Evolutionary conservation across 2,888 invertebrate genomes (phyloP).

Genomic region (Metellina segmentata): DNA sequence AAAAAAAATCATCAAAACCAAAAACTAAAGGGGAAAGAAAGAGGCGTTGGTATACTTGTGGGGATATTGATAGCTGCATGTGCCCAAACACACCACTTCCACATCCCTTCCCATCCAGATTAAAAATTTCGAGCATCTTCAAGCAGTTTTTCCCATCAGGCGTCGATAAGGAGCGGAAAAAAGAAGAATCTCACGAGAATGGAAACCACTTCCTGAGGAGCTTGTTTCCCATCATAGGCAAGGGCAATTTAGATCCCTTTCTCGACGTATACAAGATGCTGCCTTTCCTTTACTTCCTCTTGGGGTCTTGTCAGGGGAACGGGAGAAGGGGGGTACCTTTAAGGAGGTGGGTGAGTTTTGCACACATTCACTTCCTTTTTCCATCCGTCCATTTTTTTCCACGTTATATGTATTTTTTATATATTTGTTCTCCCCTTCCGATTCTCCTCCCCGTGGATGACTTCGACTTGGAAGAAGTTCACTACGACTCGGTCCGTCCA

Average conservation of each 20-base stretch:
- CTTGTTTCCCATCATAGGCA: slow-evolving; percentile 74
- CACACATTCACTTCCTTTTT: slow-evolving; percentile 71
- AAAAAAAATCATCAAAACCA: slow-evolving; percentile 5
- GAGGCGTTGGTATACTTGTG: not conserved
- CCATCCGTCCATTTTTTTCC: slow-evolving; percentile 3
- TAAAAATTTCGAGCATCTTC: slow-evolving; percentile 68
- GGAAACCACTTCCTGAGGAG: slow-evolving; percentile 72
- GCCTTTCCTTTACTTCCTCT: slow-evolving; percentile 67
- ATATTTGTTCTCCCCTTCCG: slow-evolving; percentile 44
- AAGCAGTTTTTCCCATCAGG: slow-evolving; percentile 62
- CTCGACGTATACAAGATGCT: slow-evolving; percentile 62
- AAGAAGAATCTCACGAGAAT: slow-evolving; percentile 69
- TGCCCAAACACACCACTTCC: slow-evolving; percentile 21
- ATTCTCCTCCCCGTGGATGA: slow-evolving; percentile 44
- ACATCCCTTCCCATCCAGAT: slow-evolving; percentile 69
- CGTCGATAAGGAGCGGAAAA: slow-evolving; percentile 40
- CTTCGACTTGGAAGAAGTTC: slow-evolving; percentile 64
- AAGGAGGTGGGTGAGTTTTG: slow-evolving; percentile 68
- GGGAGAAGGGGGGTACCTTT: slow-evolving; percentile 46
- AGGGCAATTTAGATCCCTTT: slow-evolving; percentile 61
- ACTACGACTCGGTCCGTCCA: slow-evolving; percentile 56
- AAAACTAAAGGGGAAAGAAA: not conserved
- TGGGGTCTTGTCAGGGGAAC: slow-evolving; percentile 28
- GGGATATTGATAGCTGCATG: too few species aligned
- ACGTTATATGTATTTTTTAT: slow-evolving; percentile 57